A percentile compares a stretch with the other conserved stretches of the same genome.
Evolutionary conservation across 2,797 vertebrate species (phyloP).

Genomic region (Melopsittacus undulatus): DNA sequence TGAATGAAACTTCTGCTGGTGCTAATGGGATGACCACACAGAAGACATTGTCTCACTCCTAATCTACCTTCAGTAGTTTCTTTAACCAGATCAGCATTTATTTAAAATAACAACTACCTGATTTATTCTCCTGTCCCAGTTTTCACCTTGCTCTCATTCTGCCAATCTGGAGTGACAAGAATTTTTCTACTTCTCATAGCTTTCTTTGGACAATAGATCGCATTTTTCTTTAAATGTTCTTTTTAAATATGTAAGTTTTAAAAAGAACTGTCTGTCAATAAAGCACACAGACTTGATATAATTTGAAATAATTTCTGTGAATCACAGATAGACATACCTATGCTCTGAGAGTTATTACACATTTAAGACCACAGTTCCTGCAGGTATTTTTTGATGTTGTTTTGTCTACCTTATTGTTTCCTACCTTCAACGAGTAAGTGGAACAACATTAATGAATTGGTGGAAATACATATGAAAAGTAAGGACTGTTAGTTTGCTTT

Average conservation of each 20-base stretch:
- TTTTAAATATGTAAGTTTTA: not conserved
- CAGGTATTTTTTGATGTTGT: not conserved
- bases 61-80: not conserved
- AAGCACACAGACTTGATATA: not conserved
- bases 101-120: slow-evolving; percentile 46
- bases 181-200: slow-evolving; percentile 29
- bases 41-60: not conserved
- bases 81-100: slow-evolving; percentile 25
- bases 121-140: slow-evolving; percentile 47
- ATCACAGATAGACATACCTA: not conserved
- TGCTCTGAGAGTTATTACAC: not conserved
- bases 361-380: not conserved
- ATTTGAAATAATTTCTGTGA: not conserved
- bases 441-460: not conserved
- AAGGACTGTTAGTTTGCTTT: not conserved
- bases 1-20: slow-evolving; percentile 7
- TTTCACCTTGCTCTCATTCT: slow-evolving; percentile 57
- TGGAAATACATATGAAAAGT: not conserved
- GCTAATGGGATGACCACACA: not conserved
- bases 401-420: not conserved
- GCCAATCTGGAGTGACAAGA: slow-evolving; percentile 34
- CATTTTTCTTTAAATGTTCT: not conserved
- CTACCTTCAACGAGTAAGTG: not conserved
- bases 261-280: not conserved
- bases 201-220: slow-evolving; percentile 34